Evolutionary conservation across 1,140 invertebrate species (phyloP).

Genomic region (Oryzaephilus surinamensis): DNA sequence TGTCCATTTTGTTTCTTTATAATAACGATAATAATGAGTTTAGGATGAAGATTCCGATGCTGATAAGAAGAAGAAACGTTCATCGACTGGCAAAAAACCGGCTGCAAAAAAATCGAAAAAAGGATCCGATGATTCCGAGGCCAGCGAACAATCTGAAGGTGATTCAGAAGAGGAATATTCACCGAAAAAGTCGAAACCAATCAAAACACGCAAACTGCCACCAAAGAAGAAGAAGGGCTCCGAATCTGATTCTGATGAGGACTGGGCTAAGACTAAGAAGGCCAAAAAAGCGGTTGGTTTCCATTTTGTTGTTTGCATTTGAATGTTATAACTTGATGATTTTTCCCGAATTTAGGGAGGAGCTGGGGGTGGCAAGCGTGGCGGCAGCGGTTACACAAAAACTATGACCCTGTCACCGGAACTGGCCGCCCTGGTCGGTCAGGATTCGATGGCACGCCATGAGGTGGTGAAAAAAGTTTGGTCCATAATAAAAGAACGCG

Average conservation of each 20-base stretch:
- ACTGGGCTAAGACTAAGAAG: conserved; percentile 57
- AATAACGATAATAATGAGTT: neutral
- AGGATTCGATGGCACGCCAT: conserved; percentile 75
- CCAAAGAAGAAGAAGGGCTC: conserved; percentile 60
- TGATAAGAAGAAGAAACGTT: conserved; percentile 50
- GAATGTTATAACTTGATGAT: conserved; percentile 1
- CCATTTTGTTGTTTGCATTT: conserved; percentile 7
- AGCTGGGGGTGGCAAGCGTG: conserved; percentile 35
- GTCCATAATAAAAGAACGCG: conserved; percentile 84
- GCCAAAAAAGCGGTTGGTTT: conserved; percentile 36
- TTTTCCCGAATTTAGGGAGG: conserved; percentile 15
- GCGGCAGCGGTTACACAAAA: conserved; percentile 68
- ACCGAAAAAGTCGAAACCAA: conserved; percentile 46
- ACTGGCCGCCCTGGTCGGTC: conserved; percentile 73
- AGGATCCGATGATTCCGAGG: conserved; percentile 47
- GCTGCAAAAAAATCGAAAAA: conserved; percentile 46
- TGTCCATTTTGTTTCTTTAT: neutral
- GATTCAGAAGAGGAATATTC: conserved; percentile 59
- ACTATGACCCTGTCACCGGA: conserved; percentile 76
- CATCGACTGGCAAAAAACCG: conserved; percentile 43
- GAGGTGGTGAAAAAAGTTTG: conserved; percentile 90
- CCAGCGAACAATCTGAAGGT: conserved; percentile 46
- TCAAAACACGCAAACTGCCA: conserved; percentile 35
- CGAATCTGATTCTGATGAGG: conserved; percentile 65
- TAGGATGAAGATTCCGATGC: conserved; percentile 45